Base-by-base conservation (phyloP, 2,888 invertebrate species). In the Galerucella pusilla region DNA sequence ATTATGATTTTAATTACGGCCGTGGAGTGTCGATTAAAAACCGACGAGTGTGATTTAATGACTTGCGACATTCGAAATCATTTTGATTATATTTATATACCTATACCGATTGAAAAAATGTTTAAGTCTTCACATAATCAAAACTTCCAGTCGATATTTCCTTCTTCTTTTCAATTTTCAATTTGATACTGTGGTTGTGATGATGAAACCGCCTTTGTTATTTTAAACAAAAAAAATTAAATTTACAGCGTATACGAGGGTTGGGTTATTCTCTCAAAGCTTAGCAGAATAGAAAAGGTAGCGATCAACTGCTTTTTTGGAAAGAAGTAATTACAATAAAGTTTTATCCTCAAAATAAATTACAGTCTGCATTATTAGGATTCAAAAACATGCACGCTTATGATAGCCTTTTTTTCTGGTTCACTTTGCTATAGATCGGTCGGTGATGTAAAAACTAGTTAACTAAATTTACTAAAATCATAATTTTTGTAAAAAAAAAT, bases 1-100 rank as follows among this genome's bases (percentile, higher is more conserved):
- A 73, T 73, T 73, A 73, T 73, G 45, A 63, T 73, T 73, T 73
- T 73, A 73, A 73, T 73, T 73, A 73, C 42, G 68, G 16, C 35
- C 64, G 45, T 65, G 71, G 59, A 65, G 65, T 71, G 71, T 71
- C 54, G 54, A 71, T 71, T 57, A 71, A 65, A 71, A 65, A 57
- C 64, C 64, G 64, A 46, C 35, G 45, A 71, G 46, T 71, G 59
- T 65, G 71, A 66, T 71, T 71, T 71, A 71, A 65, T 71, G 71
- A 71, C 71, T 71, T 71, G 71, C 65, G 65, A 71, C 71, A 71
- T 71, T 71, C 28, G 2, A 71, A 64, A 71, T 71, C 45, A 45
- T n/a, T 57, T 57, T 16, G 57, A 16, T 49, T 49, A 12, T 12
- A 35, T 35, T 52, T 52, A n/a, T 52, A n/a, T 10, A 14, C 28